A percentile compares a stretch with the other conserved stretches of the same genome.
Conservation (phyloP, 2,888 invertebrate species). For the Cyaniris semiargus region DNA sequence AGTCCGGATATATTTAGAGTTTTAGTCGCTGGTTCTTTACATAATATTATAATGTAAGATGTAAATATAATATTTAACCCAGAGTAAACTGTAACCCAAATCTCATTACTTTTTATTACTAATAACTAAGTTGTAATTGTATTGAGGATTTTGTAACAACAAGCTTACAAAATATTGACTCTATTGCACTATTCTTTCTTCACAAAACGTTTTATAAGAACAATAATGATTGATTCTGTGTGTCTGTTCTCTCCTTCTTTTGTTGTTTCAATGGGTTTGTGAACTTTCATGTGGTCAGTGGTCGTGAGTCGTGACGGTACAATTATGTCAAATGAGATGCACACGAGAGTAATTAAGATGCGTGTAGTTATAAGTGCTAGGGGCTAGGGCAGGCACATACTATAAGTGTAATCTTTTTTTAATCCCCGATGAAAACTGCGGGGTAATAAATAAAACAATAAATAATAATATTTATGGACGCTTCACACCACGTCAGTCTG, state of each 20-base stretch:
- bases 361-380: neutral
- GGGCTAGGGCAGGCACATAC: neutral
- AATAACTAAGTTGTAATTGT: too few relatives aligned
- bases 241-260: neutral
- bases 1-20: too few relatives aligned
- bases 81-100: neutral
- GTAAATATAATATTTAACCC: too few relatives aligned
- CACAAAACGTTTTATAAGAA: neutral
- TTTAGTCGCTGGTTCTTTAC: too few relatives aligned
- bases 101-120: too few relatives aligned
- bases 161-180: neutral
- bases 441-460: too few relatives aligned
- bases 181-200: neutral
- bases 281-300: constrained; percentile 5
- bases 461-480: too few relatives aligned
- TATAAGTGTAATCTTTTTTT: neutral
- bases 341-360: constrained; percentile 3
- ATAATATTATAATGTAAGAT: too few relatives aligned
- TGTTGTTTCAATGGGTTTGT: neutral
- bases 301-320: constrained; percentile 10
- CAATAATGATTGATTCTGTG: neutral
- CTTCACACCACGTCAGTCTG: too few relatives aligned
- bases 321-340: constrained; percentile 18
- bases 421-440: neutral
- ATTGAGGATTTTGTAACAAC: neutral